Percentiles rank a stretch among this genome's conserved stretches.
Conservation (phyloP, 2,888 invertebrate species). For the Parnassius smintheus region DNA sequence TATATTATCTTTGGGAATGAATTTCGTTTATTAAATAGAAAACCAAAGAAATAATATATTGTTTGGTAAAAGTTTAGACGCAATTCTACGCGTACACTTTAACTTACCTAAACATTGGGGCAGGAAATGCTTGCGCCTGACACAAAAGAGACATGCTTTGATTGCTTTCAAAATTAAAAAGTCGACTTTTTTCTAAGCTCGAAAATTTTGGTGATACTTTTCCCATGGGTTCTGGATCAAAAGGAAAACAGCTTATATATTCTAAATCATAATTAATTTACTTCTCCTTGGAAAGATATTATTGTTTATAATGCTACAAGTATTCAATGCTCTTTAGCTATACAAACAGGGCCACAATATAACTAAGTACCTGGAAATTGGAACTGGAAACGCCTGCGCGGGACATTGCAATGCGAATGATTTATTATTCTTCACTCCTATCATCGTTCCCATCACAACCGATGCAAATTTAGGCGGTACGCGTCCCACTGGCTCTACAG, state of each 20-base stretch:
- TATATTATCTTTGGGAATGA: slow-evolving; percentile 1
- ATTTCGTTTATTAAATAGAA: no score
- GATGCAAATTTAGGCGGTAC: slow-evolving; percentile 85
- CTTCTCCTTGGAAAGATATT: background rate
- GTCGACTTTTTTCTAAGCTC: slow-evolving; percentile 66
- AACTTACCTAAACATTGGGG: slow-evolving; percentile 86
- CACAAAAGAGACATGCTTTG: slow-evolving; percentile 81
- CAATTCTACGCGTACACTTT: background rate
- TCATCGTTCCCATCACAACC: slow-evolving; percentile 82
- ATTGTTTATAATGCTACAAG: background rate
- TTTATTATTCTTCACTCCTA: slow-evolving; percentile 70
- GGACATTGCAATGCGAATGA: slow-evolving; percentile 83
- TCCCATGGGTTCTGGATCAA: slow-evolving; percentile 81
- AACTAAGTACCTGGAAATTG: slow-evolving; percentile 78
- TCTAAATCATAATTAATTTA: background rate
- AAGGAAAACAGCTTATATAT: slow-evolving; percentile 28
- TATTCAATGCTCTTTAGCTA: background rate
- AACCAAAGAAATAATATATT: no score
- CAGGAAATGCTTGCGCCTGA: slow-evolving; percentile 85
- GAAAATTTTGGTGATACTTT: slow-evolving; percentile 85
- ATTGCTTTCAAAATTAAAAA: slow-evolving; percentile 62
- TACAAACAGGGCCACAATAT: slow-evolving; percentile 11
- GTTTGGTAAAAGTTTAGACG: no score
- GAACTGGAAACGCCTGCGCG: slow-evolving; percentile 85
- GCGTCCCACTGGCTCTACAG: slow-evolving; percentile 85